Conservation (phyloP, 2,113 vertebrate species). For the Syngnathus scovelli region DNA sequence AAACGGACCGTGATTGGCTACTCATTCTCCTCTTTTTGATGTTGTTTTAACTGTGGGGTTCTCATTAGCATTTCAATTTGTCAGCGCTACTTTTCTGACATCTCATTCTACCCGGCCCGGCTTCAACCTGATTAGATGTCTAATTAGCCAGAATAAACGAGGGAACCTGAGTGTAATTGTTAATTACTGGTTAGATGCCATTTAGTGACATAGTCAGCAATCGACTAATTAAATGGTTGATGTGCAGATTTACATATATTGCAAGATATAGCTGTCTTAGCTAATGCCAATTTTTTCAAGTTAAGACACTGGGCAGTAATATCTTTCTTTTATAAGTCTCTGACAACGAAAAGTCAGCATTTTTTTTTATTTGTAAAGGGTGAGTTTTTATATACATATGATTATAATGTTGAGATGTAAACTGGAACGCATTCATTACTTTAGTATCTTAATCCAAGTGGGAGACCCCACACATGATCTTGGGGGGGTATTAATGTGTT, state of each 20-base stretch:
- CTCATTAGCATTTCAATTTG: conserved; percentile 4
- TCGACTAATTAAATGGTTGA: not conserved
- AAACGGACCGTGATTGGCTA: not conserved
- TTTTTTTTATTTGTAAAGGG: too few species aligned
- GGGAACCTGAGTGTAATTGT: not conserved
- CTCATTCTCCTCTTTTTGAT: not conserved
- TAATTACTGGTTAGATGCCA: conserved; percentile 1
- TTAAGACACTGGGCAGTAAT: not conserved
- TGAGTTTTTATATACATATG: too few species aligned
- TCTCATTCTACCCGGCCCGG: not conserved
- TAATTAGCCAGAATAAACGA: not conserved
- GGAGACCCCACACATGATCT: not conserved
- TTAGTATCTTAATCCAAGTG: too few species aligned
- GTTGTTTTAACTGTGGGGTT: not conserved
- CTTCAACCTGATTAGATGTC: conserved; percentile 6
- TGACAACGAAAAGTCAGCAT: not conserved
- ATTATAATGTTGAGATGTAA: too few species aligned
- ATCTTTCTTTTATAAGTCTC: not conserved
- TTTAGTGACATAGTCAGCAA: not conserved
- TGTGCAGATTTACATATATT: not conserved
- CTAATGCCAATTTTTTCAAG: not conserved
- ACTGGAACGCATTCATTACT: too few species aligned
- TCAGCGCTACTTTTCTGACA: not conserved
- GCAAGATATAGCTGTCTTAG: not conserved
- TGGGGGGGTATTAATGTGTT: too few species aligned